Percentiles rank a stretch among this genome's conserved stretches.
Conservation (phyloP, 2,888 invertebrate genomes). For the Aquatica leii region DNA sequence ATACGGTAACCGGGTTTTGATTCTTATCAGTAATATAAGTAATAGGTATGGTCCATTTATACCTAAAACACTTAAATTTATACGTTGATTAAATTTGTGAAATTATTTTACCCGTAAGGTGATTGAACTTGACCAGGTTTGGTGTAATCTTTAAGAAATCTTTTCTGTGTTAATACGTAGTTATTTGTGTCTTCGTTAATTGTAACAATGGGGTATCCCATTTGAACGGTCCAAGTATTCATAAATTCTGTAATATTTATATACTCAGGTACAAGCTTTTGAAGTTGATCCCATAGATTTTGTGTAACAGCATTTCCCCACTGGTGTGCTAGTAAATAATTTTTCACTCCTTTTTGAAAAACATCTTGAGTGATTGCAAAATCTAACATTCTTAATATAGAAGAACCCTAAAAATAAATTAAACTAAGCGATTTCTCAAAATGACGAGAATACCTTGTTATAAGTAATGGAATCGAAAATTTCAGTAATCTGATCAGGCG, state of each 20-base stretch:
- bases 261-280: constrained; percentile 63
- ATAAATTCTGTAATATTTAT: constrained; percentile 70
- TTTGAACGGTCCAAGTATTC: constrained; percentile 91
- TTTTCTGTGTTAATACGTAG: constrained; percentile 73
- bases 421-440: neutral
- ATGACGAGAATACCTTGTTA: constrained; percentile 71
- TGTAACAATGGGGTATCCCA: constrained; percentile 83
- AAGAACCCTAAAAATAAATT: constrained; percentile 72
- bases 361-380: constrained; percentile 75
- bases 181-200: constrained; percentile 63
- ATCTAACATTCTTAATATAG: constrained; percentile 89
- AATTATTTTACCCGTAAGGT: constrained; percentile 58
- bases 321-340: constrained; percentile 74
- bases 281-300: constrained; percentile 76
- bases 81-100: neutral
- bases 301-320: constrained; percentile 83
- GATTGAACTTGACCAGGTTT: constrained; percentile 63
- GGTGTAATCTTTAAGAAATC: constrained; percentile 76
- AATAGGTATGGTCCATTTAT: constrained; percentile 87
- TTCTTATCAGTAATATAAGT: constrained; percentile 70
- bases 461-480: constrained; percentile 93
- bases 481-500: constrained; percentile 90
- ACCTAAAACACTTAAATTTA: no score
- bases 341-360: constrained; percentile 77
- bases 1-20: constrained; percentile 17